Conservation (phyloP, 2,888 invertebrate genomes). For the Torymus tubicola region DNA sequence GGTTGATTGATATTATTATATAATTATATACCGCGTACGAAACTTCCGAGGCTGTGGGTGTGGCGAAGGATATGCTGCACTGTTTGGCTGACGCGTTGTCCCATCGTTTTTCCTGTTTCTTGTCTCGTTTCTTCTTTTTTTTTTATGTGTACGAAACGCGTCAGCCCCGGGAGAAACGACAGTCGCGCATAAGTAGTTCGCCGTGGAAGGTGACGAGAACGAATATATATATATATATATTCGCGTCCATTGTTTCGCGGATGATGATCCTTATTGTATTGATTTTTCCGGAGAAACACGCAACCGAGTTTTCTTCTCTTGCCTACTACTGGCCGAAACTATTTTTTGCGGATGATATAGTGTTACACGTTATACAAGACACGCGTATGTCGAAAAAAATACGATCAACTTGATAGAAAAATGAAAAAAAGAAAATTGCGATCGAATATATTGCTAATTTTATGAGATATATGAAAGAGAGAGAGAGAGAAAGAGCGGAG, state of each 20-base stretch:
- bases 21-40: slow-evolving; percentile 59
- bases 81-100: slow-evolving; percentile 8
- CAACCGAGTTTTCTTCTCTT: slow-evolving; percentile 13
- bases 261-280: slow-evolving; percentile 9
- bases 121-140: neutral
- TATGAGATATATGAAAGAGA: neutral
- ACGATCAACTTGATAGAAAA: slow-evolving; percentile 1
- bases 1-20: slow-evolving; percentile 57
- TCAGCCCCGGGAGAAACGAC: too few relatives aligned
- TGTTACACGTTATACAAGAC: slow-evolving; percentile 10
- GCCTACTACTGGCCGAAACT: slow-evolving; percentile 21
- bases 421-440: neutral
- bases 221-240: too few relatives aligned
- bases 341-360: slow-evolving; percentile 19
- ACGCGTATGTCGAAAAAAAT: slow-evolving; percentile 22
- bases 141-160: neutral
- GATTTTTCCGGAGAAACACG: neutral
- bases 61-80: slow-evolving; percentile 60
- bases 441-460: slow-evolving; percentile 26
- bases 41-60: slow-evolving; percentile 71
- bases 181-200: too few relatives aligned
- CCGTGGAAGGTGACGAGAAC: too few relatives aligned
- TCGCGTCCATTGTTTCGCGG: too few relatives aligned
- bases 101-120: too few relatives aligned
- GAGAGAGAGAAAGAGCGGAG: too few relatives aligned